Evolutionary conservation across 1,140 invertebrate species (phyloP).

Genomic region (Palaemon carinicauda): DNA sequence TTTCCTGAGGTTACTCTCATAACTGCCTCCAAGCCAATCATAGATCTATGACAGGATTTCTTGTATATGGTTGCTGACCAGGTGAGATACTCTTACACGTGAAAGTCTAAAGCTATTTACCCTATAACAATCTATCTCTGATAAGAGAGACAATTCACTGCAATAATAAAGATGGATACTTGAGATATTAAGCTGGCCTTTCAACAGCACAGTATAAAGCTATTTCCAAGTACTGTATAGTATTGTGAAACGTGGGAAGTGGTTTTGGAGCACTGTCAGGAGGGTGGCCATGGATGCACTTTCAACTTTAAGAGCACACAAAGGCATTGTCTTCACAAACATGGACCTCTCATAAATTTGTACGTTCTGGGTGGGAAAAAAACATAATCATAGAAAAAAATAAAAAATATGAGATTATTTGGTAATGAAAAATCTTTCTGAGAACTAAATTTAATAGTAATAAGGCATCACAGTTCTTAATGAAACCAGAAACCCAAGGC

Average conservation of each 20-base stretch:
- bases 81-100: too few relatives aligned
- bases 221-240: neutral
- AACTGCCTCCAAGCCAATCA: too few relatives aligned
- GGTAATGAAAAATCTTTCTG: conserved; percentile 23
- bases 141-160: neutral
- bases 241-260: neutral
- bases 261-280: conserved; percentile 12
- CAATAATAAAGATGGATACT: neutral
- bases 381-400: conserved; percentile 36
- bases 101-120: too few relatives aligned
- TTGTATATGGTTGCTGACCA: too few relatives aligned
- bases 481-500: conserved; percentile 35
- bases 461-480: conserved; percentile 55
- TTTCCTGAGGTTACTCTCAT: too few relatives aligned
- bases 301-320: conserved; percentile 39
- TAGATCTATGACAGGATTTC: too few relatives aligned
- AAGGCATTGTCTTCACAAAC: conserved; percentile 50
- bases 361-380: conserved; percentile 52
- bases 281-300: conserved; percentile 28
- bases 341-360: conserved; percentile 55
- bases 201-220: too few relatives aligned
- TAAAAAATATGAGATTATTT: conserved; percentile 41
- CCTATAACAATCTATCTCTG: conserved; percentile 6
- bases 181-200: neutral
- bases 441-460: conserved; percentile 47